Evolutionary conservation across 2,888 invertebrate species (phyloP).

Genomic region (Melanchra persicariae): DNA sequence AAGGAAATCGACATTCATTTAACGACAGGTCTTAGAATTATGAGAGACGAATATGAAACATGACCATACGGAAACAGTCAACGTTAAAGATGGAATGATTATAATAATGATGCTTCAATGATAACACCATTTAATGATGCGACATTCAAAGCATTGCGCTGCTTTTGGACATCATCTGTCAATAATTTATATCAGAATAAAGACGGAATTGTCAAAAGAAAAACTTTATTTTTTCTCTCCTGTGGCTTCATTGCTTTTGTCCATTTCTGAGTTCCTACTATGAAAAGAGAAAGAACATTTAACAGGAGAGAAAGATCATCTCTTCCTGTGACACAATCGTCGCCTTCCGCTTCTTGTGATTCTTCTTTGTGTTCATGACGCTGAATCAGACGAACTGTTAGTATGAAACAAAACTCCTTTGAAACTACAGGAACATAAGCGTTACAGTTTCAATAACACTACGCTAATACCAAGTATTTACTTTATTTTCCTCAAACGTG

Average conservation of each 20-base stretch:
- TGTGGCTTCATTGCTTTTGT: not conserved
- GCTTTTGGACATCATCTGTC: not conserved
- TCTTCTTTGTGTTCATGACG: not conserved
- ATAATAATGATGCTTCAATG: not conserved
- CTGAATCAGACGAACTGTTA: not conserved
- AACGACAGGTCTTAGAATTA: not conserved
- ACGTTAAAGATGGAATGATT: not conserved
- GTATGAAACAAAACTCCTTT: slow-evolving; percentile 24
- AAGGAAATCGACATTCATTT: not conserved
- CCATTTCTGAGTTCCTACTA: not conserved
- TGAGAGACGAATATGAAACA: not conserved
- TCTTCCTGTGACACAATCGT: not conserved
- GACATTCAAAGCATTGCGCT: no score
- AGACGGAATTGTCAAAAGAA: not conserved
- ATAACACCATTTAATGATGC: not conserved
- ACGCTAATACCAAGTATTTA: slow-evolving; percentile 30
- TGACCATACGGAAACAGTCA: not conserved
- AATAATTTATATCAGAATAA: not conserved
- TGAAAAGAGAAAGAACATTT: not conserved
- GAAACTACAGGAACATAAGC: slow-evolving; percentile 14
- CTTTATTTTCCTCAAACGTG: slow-evolving; percentile 55
- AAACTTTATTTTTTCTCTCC: not conserved
- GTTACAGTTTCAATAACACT: slow-evolving; percentile 30
- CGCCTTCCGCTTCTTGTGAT: slow-evolving; percentile 1
- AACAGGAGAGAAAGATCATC: not conserved